phyloP scores from a whole-genome alignment of 2,888 invertebrate species.

The Chymomyza fuscimana region DNA sequence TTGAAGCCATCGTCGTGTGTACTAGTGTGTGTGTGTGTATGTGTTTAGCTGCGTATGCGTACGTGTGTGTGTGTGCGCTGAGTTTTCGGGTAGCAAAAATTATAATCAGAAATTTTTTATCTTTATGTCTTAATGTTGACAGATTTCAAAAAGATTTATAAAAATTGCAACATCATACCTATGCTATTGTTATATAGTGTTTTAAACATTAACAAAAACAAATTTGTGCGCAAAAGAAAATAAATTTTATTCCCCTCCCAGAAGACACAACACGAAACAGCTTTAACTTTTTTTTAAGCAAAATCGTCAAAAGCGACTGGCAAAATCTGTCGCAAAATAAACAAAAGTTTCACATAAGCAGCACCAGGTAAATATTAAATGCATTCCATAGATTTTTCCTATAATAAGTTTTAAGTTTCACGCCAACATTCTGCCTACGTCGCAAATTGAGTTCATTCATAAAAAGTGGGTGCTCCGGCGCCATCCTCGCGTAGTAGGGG shows the following conservation, averaged over 20 bases:
- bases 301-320: no score
- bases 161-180: neutral
- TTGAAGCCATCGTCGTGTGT: neutral
- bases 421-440: neutral
- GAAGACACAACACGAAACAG: neutral
- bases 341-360: neutral
- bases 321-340: neutral
- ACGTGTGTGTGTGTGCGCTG: neutral
- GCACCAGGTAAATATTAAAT: neutral
- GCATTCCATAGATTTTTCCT: neutral
- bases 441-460: neutral
- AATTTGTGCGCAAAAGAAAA: neutral
- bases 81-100: conserved; percentile 7
- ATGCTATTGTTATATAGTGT: neutral
- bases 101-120: neutral
- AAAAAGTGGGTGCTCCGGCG: neutral
- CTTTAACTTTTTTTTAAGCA: neutral
- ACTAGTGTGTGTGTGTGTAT: neutral
- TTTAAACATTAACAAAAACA: neutral
- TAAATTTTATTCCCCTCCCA: neutral
- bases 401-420: neutral
- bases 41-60: neutral
- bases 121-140: neutral
- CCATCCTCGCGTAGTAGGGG: neutral
- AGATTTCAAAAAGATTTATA: neutral